phyloP scores from a whole-genome alignment of 2,888 invertebrate genomes.

The Epiblema foenella region DNA sequence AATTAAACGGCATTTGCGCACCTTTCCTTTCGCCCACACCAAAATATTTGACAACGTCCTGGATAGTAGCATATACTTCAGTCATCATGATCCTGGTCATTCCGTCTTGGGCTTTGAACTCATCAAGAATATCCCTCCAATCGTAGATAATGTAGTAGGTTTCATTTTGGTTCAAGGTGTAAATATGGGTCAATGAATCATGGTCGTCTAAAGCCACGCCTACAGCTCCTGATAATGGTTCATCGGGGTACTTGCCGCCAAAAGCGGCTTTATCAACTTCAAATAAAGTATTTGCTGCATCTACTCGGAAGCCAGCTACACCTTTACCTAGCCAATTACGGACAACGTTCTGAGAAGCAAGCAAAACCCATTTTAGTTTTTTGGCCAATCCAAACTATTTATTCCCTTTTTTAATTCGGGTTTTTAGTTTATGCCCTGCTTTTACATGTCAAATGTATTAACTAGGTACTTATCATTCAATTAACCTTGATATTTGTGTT shows the following conservation, averaged over 20 bases:
- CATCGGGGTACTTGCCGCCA: constrained; percentile 81
- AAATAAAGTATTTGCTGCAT: constrained; percentile 88
- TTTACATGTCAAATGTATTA: background rate
- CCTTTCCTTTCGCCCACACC: constrained; percentile 84
- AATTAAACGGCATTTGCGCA: constrained; percentile 92
- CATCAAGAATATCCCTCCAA: constrained; percentile 87
- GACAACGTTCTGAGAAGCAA: constrained; percentile 83
- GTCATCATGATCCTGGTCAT: constrained; percentile 88
- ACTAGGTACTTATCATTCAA: background rate
- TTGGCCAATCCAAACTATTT: background rate
- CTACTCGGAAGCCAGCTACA: constrained; percentile 94
- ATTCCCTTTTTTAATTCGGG: background rate
- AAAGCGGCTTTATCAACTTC: constrained; percentile 81
- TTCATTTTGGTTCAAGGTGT: constrained; percentile 86
- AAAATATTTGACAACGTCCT: constrained; percentile 87
- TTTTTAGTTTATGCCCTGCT: background rate
- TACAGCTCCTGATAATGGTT: constrained; percentile 77
- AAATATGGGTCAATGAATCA: constrained; percentile 85
- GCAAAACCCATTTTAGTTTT: background rate
- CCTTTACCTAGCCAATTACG: constrained; percentile 93
- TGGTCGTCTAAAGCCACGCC: constrained; percentile 79
- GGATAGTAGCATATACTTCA: constrained; percentile 88
- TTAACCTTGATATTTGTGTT: background rate
- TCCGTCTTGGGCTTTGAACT: constrained; percentile 77
- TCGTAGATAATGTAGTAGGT: constrained; percentile 87